Percentiles rank a stretch among this genome's conserved stretches.
Evolutionary conservation across 2,113 vertebrate genomes (phyloP).

Genomic region (Eulemur macaco): DNA sequence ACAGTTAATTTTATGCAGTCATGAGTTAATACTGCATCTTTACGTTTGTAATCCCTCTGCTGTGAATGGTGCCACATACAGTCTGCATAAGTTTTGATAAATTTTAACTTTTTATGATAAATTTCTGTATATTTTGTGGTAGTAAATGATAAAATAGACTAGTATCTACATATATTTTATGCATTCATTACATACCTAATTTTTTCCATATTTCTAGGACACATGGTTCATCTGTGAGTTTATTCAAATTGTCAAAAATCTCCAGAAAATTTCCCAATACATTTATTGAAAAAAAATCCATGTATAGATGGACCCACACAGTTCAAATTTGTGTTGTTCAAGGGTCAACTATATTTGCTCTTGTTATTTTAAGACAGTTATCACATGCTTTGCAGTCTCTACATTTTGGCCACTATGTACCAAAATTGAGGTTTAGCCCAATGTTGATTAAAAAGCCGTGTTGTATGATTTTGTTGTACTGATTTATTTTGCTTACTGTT

Average conservation of each 20-base stretch:
- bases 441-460: slow-evolving; percentile 16
- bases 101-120: neutral
- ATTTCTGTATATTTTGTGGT: neutral
- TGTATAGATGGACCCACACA: neutral
- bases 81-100: neutral
- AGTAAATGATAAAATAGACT: neutral
- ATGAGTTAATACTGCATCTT: neutral
- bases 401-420: neutral
- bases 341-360: neutral
- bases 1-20: neutral
- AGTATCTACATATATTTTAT: neutral
- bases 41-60: neutral
- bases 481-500: slow-evolving; percentile 35
- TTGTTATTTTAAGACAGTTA: slow-evolving; percentile 33
- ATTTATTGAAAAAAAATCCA: neutral
- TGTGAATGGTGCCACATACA: neutral
- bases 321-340: neutral
- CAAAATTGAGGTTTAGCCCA: slow-evolving; percentile 16
- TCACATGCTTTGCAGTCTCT: neutral
- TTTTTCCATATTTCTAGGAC: neutral
- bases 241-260: neutral
- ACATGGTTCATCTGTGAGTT: neutral
- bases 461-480: slow-evolving; percentile 9
- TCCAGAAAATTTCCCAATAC: neutral
- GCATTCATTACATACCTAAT: neutral